A percentile compares a stretch with the other conserved stretches of the same genome.
These are phyloP conservation scores for Mesorhabditis sp. DNA, from an alignment of 2,888 invertebrate species.

Conservation along the genomic window DNA sequence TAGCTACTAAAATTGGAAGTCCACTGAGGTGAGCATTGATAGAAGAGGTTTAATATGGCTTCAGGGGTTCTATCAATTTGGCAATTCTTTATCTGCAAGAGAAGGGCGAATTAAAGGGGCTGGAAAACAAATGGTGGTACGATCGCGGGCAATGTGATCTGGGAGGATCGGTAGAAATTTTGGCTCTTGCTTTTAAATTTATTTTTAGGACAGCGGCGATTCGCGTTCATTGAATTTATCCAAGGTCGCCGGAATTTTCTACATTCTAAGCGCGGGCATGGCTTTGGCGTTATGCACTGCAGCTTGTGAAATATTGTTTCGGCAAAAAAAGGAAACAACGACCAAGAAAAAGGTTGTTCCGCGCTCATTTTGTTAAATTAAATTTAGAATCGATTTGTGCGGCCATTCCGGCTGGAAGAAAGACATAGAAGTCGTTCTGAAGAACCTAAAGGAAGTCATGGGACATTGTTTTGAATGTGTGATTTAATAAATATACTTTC, in stretches of 20 bases:
- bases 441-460: background rate
- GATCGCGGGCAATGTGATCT: conserved; percentile 67
- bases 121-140: conserved; percentile 94
- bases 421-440: background rate
- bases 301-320: conserved; percentile 82
- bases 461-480: background rate
- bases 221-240: conserved; percentile 70
- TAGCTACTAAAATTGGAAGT: conserved; percentile 45
- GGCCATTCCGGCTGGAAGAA: background rate
- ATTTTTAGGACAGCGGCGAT: conserved; percentile 30
- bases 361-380: background rate
- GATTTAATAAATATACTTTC: too few species aligned
- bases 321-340: conserved; percentile 31
- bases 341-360: conserved; percentile 24
- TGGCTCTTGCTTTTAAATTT: conserved; percentile 69
- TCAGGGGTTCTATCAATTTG: conserved; percentile 77
- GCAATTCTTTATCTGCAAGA: conserved; percentile 79
- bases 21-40: conserved; percentile 24
- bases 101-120: conserved; percentile 81
- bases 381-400: background rate
- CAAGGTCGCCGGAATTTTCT: conserved; percentile 86
- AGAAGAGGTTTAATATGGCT: background rate
- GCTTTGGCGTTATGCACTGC: conserved; percentile 85
- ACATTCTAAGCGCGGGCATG: conserved; percentile 90
- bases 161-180: conserved; percentile 36